Evolutionary conservation across 2,113 vertebrate genomes (phyloP).

Genomic region (Apeltes quadracus): DNA sequence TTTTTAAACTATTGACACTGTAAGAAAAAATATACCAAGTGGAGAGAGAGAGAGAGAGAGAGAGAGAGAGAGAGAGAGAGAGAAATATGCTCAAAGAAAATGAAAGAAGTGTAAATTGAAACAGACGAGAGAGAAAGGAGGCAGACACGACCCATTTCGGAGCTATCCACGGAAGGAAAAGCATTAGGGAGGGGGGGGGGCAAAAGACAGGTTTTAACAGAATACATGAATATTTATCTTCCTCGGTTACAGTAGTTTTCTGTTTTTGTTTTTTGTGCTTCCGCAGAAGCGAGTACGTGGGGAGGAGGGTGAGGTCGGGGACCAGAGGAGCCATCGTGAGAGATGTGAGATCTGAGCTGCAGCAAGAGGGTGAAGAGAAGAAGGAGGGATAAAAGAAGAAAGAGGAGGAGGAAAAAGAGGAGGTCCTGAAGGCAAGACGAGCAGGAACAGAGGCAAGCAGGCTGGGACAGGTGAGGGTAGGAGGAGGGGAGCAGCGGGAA

Average conservation of each 20-base stretch:
- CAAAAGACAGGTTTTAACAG: constrained; percentile 67
- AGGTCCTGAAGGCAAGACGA: constrained; percentile 78
- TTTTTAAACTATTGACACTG: constrained; percentile 43
- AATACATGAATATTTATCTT: constrained; percentile 65
- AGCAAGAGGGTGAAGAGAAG: constrained; percentile 70
- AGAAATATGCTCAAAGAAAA: constrained; percentile 25
- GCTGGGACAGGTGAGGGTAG: constrained; percentile 84
- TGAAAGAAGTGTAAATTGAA: constrained; percentile 7
- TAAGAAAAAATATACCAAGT: constrained; percentile 44
- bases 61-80: constrained; percentile 25
- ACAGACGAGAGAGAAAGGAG: constrained; percentile 27
- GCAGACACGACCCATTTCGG: constrained; percentile 48
- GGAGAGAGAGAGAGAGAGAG: constrained; percentile 30
- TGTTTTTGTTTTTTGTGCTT: constrained; percentile 38
- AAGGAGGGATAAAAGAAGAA: constrained; percentile 52
- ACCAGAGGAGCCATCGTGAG: constrained; percentile 83
- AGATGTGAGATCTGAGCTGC: constrained; percentile 85
- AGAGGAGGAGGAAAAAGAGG: constrained; percentile 80
- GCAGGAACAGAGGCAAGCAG: constrained; percentile 83
- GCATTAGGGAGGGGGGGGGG: constrained; percentile 42
- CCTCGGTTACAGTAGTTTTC: constrained; percentile 42
- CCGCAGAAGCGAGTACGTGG: constrained; percentile 71
- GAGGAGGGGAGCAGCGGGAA: constrained; percentile 71
- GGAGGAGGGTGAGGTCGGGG: constrained; percentile 65
- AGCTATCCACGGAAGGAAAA: constrained; percentile 52